Evolutionary conservation across 1,140 invertebrate species (phyloP), one percentile per base, ranked within the genome.

Genomic region (Amphibalanus amphitrite): DNA sequence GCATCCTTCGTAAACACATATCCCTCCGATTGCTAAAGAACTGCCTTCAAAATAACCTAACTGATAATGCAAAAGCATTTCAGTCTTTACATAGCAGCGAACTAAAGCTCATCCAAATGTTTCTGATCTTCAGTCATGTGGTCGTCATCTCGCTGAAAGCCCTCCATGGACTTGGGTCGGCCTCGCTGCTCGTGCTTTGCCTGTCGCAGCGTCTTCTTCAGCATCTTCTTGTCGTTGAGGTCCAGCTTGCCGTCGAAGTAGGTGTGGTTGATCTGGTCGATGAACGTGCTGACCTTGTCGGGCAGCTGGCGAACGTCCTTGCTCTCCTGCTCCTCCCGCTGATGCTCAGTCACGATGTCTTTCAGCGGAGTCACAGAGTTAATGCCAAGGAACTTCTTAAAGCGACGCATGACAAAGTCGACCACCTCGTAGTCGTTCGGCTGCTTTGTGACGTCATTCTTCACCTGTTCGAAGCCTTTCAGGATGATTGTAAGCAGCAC

Each of bases 401-500:
- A 71, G 10, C 77, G 73, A 17, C 73, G 70, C 26, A 77, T 70
- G 20, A 80, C 74, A 71, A 78, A 80, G 25, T 75, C 75, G 25
- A 79, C 73, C 72, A 81, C 76, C 68, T 79, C 76, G 47, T 78
- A 77, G 28, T 80, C 80, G 68, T 78, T 78, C 3, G 76, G 74
- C 64, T 78, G 75, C 6, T 72, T 76, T 8, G 71, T 70, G 15
- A 76, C 71, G 69, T 80, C 77, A 17, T 74, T 67, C 65, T 79
- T 76, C 23, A 80, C 78, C 23, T 76, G 73, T 73, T 80, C 76
- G 77, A 85, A 85, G 0, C 82, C 79, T 69, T 82, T 82, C 59
- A 84, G 83, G 64, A 85, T 80, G 72, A 85, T 82, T 1, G 83
- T 84, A 23, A 85, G 75, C 74, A 85, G 83, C 76, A 85, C 82